A percentile compares a stretch with the other conserved stretches of the same genome.
phyloP scores from a whole-genome alignment of 2,113 vertebrate species.

The Clupea harengus region DNA sequence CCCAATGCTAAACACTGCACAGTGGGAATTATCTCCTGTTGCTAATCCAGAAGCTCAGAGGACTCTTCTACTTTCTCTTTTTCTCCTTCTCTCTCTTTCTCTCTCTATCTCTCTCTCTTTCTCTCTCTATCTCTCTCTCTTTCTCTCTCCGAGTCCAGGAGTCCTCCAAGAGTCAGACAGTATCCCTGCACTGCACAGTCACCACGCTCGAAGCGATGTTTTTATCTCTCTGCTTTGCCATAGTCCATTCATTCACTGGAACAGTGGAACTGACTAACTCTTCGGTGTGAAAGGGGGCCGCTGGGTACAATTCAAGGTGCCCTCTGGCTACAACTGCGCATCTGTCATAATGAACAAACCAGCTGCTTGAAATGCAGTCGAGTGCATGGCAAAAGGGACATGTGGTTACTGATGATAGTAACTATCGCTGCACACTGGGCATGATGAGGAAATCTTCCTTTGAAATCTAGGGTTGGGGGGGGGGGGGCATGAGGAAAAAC shows the following conservation, averaged over 20 bases:
- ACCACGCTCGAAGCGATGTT: neutral
- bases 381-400: neutral
- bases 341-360: slow-evolving; percentile 11
- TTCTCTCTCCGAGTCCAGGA: neutral
- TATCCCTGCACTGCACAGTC: neutral
- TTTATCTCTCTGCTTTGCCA: neutral
- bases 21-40: slow-evolving; percentile 3
- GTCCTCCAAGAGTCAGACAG: neutral
- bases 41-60: neutral
- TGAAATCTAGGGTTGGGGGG: no score
- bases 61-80: neutral
- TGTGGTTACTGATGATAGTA: neutral
- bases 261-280: neutral
- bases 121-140: neutral
- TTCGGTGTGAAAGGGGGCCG: neutral
- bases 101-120: neutral
- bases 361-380: neutral
- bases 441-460: no score
- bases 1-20: neutral
- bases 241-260: neutral
- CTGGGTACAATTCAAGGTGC: neutral
- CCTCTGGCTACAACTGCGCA: neutral
- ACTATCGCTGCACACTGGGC: neutral
- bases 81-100: neutral
- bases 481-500: no score